These are phyloP conservation scores for Capitulum mitella DNA, from an alignment of 2,888 invertebrate genomes.

Conservation along the genomic window DNA sequence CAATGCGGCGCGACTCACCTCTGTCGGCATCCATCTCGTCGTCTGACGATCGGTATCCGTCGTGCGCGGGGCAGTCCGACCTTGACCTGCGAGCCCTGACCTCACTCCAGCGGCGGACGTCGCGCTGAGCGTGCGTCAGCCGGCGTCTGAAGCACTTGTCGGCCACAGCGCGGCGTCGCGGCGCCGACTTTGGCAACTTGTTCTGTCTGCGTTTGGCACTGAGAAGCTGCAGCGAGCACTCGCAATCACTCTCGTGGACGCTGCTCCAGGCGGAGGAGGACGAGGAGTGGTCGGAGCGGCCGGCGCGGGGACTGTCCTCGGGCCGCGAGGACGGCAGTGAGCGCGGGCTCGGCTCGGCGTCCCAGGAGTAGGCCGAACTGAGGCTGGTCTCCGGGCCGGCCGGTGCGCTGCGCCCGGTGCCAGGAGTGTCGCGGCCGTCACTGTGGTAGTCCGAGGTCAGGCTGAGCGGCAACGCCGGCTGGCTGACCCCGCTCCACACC, in stretches of 20 bases:
- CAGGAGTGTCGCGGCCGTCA: background rate
- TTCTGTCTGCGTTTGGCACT: no score
- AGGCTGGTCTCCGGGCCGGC: background rate
- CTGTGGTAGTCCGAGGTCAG: slow-evolving; percentile 19
- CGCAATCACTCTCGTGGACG: slow-evolving; percentile 7
- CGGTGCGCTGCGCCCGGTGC: background rate
- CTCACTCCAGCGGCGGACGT: background rate
- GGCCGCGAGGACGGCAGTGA: background rate
- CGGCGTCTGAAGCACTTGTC: background rate
- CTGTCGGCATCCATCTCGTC: background rate
- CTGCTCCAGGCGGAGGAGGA: slow-evolving; percentile 7
- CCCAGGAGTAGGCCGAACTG: slow-evolving; percentile 17
- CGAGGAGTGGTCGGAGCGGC: background rate
- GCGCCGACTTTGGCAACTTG: no score
- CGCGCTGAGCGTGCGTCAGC: background rate
- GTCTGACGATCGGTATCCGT: background rate
- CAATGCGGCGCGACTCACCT: background rate
- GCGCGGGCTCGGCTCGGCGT: slow-evolving; percentile 1
- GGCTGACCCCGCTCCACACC: background rate
- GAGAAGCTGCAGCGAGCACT: background rate
- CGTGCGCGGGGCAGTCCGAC: no score
- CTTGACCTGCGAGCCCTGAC: background rate
- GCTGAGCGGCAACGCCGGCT: background rate
- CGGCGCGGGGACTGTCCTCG: background rate
- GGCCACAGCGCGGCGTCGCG: no score